Evolutionary conservation across 2,888 invertebrate species (phyloP).

Genomic region (Xestia xanthographa): DNA sequence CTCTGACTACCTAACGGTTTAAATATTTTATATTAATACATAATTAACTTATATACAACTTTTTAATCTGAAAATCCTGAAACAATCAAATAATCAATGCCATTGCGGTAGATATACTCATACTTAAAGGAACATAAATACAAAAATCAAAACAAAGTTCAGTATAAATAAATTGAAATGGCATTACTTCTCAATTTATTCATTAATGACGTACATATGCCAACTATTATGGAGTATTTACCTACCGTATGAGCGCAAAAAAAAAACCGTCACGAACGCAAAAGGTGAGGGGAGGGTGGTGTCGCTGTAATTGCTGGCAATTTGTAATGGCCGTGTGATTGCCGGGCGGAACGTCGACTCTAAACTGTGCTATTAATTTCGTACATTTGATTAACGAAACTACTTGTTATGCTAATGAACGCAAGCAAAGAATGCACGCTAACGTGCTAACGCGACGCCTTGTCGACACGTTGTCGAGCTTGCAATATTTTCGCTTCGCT

Average conservation of each 20-base stretch:
- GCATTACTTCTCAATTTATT: constrained; percentile 65
- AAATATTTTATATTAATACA: background rate
- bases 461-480: constrained; percentile 88
- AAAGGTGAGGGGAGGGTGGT: constrained; percentile 79
- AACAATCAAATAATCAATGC: background rate
- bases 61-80: background rate
- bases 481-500: constrained; percentile 86
- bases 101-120: too few relatives aligned
- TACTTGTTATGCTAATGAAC: constrained; percentile 90
- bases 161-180: constrained; percentile 40
- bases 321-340: constrained; percentile 90
- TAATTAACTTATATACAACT: background rate
- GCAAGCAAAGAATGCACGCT: constrained; percentile 89
- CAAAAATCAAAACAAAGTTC: constrained; percentile 2
- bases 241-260: constrained; percentile 75
- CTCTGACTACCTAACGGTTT: too few relatives aligned
- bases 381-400: constrained; percentile 91
- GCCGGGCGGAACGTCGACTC: constrained; percentile 87
- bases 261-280: constrained; percentile 77
- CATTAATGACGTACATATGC: constrained; percentile 71
- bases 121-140: background rate
- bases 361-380: constrained; percentile 90
- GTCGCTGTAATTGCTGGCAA: constrained; percentile 88
- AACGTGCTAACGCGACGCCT: constrained; percentile 86
- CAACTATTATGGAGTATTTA: constrained; percentile 76